Conservation (phyloP, 2,113 vertebrate species). For the Phasianus colchicus region DNA sequence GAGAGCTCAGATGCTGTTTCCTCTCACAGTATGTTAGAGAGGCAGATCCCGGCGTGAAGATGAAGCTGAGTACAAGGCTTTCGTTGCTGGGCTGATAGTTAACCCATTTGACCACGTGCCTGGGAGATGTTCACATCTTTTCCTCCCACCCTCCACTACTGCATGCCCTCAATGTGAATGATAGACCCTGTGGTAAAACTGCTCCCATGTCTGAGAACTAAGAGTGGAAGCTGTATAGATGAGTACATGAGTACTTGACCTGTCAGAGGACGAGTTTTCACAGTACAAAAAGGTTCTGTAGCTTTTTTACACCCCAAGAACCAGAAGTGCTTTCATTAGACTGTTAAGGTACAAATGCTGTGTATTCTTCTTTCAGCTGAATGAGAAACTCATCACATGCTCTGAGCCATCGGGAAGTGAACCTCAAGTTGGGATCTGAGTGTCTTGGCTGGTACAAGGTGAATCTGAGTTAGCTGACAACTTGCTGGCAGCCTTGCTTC, state of each 20-base stretch:
- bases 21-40: neutral
- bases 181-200: neutral
- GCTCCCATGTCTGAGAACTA: neutral
- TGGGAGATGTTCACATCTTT: neutral
- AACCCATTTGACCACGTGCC: neutral
- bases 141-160: neutral
- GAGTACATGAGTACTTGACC: neutral
- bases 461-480: neutral
- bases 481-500: neutral
- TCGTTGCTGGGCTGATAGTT: neutral
- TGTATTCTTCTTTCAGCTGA: too few species aligned
- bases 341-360: neutral
- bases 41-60: neutral
- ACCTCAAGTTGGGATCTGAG: neutral
- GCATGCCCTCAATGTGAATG: neutral
- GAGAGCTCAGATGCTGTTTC: neutral
- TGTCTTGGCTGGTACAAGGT: neutral
- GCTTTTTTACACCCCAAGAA: neutral
- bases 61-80: neutral
- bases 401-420: neutral
- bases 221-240: neutral
- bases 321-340: neutral
- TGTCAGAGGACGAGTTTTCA: neutral
- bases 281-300: neutral
- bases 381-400: neutral